These are phyloP conservation scores for Venustoraphidia nigricollis DNA, from an alignment of 2,888 invertebrate genomes.

Conservation along the genomic window DNA sequence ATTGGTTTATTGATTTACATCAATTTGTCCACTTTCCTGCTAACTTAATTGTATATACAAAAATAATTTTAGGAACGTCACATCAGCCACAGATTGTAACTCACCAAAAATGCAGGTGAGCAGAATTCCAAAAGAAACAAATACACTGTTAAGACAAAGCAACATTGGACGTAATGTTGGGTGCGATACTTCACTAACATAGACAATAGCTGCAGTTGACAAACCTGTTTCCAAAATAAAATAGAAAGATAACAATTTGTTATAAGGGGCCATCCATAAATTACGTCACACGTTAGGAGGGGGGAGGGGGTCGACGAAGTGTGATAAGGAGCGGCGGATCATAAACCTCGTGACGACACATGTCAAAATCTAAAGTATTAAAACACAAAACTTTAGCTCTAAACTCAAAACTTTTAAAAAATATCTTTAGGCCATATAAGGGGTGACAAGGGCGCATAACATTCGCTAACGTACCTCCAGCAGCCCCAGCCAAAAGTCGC, in stretches of 20 bases:
- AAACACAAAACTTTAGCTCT: too few species aligned
- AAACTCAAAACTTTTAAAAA: too few species aligned
- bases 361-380: too few species aligned
- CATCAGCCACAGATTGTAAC: not conserved
- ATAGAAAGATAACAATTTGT: not conserved
- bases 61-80: not conserved
- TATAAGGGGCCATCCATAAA: too few species aligned
- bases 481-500: conserved; percentile 34
- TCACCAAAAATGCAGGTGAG: conserved; percentile 32
- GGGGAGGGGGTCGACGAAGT: too few species aligned
- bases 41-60: not conserved
- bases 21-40: too few species aligned
- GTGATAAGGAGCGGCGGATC: too few species aligned
- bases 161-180: conserved; percentile 35
- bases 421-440: too few species aligned
- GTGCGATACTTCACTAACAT: conserved; percentile 40
- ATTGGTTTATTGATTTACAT: too few species aligned
- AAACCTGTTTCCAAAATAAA: conserved; percentile 24
- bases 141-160: conserved; percentile 37
- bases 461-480: conserved; percentile 24
- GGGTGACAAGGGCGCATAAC: too few species aligned
- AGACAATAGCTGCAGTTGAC: conserved; percentile 35
- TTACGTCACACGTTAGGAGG: too few species aligned
- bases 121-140: conserved; percentile 39
- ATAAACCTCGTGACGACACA: too few species aligned